Evolutionary conservation across 1,140 invertebrate species (phyloP), one percentile per base, ranked within the genome.

Genomic region (Pachyrhynchus sulphureomaculatus): DNA sequence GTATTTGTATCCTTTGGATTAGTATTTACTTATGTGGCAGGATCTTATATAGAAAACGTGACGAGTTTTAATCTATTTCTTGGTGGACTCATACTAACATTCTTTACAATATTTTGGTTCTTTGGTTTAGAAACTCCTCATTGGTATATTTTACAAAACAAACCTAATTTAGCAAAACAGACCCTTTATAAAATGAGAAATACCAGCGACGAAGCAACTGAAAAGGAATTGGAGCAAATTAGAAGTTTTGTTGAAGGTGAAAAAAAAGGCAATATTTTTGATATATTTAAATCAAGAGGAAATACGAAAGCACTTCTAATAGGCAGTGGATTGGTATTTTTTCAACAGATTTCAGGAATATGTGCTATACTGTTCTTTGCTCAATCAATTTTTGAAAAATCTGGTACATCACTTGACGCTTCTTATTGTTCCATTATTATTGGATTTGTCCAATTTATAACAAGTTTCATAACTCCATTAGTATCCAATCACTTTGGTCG

Each of bases 321-420:
- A 33, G 86, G 85, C 0, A 82, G 86, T 51, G 81, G 83, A 1
- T 76, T 93, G 24, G 85, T 89, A 37, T 73, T 82, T 45, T 86
- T 88, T 73, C 89, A 90, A 68, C 88, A 91, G 73, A 76, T 92
- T 5, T 87, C 85, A 1, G 91, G 91, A 18, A 90, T 90, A 68
- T 92, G 91, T 74, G 88, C 88, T 3, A 86, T 94, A 1, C 81
- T 92, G 18, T 92, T 92, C 74, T 92, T 90, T 73, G 84, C 89
- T 61, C 82, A 86, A 34, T 79, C 76, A 0, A 92, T 90, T 68
- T 93, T 90, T 67, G 64, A 76, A 2, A 78, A 80, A 6, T 81
- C 88, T 5, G 82, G 84, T 0, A 83, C 81, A 0, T 72, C 65
- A 0, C 45, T 91, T 0, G 73, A n/a, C n/a, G n/a, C n/a, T n/a